phyloP scores from a whole-genome alignment of 2,113 vertebrate genomes.

The Psilopogon haemacephalus region DNA sequence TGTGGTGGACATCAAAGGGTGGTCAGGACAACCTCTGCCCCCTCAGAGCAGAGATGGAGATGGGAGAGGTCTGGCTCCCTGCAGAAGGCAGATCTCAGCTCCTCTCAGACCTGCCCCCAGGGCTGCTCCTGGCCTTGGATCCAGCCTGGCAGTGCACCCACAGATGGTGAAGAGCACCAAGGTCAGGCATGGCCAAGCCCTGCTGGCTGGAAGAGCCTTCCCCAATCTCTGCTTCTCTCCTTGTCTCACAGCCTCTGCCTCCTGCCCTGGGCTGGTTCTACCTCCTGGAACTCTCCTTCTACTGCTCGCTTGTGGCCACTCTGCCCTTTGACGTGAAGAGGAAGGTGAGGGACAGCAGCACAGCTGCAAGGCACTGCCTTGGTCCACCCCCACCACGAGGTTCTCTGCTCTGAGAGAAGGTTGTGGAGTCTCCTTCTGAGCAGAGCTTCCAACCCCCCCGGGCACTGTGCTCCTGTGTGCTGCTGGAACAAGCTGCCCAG shows the following conservation, averaged over 20 bases:
- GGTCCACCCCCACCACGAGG: background rate
- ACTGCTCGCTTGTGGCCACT: slow-evolving; percentile 85
- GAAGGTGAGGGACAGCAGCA: slow-evolving; percentile 81
- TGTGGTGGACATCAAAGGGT: background rate
- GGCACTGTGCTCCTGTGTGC: no score
- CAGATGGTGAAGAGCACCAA: no score
- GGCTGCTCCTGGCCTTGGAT: background rate
- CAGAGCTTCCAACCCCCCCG: no score
- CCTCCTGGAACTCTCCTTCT: slow-evolving; percentile 88
- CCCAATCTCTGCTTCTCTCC: background rate
- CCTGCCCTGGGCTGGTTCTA: slow-evolving; percentile 87
- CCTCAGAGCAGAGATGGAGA: background rate
- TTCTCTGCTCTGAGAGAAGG: no score
- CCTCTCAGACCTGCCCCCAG: background rate
- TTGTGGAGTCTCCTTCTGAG: no score
- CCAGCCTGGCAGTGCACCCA: background rate
- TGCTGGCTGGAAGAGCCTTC: background rate
- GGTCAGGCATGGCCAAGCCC: background rate
- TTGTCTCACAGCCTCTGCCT: slow-evolving; percentile 75
- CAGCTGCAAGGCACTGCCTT: background rate
- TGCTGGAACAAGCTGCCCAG: no score
- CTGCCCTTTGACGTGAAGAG: slow-evolving; percentile 89
- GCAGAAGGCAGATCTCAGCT: background rate
- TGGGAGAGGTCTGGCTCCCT: background rate
- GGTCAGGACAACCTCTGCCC: background rate